Conservation (phyloP, 1,140 invertebrate species). For the Drosophila simulans region DNA sequence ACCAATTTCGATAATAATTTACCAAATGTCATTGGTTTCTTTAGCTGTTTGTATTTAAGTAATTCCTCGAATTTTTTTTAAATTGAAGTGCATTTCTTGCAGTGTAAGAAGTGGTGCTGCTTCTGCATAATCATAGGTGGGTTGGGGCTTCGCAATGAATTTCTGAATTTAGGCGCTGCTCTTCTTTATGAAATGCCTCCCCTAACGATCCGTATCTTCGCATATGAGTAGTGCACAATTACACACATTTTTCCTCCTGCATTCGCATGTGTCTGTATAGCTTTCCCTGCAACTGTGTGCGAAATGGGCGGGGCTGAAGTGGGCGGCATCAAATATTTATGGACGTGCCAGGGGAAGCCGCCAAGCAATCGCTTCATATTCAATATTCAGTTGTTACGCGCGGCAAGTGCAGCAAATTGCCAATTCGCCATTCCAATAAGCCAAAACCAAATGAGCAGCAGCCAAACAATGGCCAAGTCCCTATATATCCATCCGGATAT, state of each 20-base stretch:
- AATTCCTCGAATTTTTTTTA: not conserved
- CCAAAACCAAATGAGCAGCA: conserved; percentile 59
- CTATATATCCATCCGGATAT: conserved; percentile 1
- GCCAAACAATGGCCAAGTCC: conserved; percentile 42
- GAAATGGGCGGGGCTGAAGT: not conserved
- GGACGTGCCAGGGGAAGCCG: conserved; percentile 54
- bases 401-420: conserved; percentile 62
- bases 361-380: conserved; percentile 64
- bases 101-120: not conserved
- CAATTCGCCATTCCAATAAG: conserved; percentile 63
- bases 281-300: conserved; percentile 1
- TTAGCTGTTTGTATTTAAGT: not conserved
- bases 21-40: too few species aligned
- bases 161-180: conserved; percentile 53
- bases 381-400: conserved; percentile 64
- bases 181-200: conserved; percentile 16
- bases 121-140: conserved; percentile 17
- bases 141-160: conserved; percentile 34
- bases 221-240: conserved; percentile 61
- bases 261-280: not conserved
- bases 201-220: not conserved
- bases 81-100: not conserved
- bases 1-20: too few species aligned
- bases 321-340: conserved; percentile 57
- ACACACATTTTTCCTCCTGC: conserved; percentile 50